Evolutionary conservation across 1,140 invertebrate species (phyloP), one percentile per base, ranked within the genome.

Genomic region (Delia radicum): DNA sequence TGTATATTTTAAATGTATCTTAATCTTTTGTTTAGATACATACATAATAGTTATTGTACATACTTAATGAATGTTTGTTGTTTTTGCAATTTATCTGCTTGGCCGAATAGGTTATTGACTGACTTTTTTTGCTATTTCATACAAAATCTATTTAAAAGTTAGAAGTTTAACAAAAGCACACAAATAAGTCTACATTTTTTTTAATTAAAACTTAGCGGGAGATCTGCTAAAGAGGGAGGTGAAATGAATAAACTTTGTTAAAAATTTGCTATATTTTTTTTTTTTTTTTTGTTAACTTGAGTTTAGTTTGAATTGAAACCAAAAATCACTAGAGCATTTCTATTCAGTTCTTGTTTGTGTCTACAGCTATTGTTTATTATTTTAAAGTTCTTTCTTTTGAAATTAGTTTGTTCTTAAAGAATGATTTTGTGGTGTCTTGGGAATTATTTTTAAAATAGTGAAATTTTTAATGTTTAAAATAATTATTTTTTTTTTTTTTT

Each of bases 61-160:
- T 37, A 37, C 1, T 1, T 13, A 10, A 13, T 10, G 33, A 37
- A 3, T 37, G 8, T 7, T 63, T 28, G 29, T 31, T 31, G 18
- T 33, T 69, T 31, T 69, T 37, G 65, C 29, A 24, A 37, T 69
- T 37, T 69, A 37, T 33, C 29, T 33, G 65, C 65, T 69, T 69
- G 29, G 7, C 65, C 37, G 65, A 69, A 69, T 69, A 69, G 65
- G 65, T 69, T 69, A 69, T 69, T 69, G 65, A 69, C 65, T 69
- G 65, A 10, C 26, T 28, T 13, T 13, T 65, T 13, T 29, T 65
- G 6, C 37, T 69, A 3, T 67, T 67, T 31, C 15, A 2, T 24
- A 10, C 29, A n/a, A n/a, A n/a, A n/a, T n/a, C n/a, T n/a, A n/a
- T n/a, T n/a, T n/a, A n/a, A n/a, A n/a, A n/a, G n/a, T n/a, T n/a